Base-by-base conservation (phyloP, 1,140 invertebrate species). In the Anagrus nilaparvatae region DNA sequence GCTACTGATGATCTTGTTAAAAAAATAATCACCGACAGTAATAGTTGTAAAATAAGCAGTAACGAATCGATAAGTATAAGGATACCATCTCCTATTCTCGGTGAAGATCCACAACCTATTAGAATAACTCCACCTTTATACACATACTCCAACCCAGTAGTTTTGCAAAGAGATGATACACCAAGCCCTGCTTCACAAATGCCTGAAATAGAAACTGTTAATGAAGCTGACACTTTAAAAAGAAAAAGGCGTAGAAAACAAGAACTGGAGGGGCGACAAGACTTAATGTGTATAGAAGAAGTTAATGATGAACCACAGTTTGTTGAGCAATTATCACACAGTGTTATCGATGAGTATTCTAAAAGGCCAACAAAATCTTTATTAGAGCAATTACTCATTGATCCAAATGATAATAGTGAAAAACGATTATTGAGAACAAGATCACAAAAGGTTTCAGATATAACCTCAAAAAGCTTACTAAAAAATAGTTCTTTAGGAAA, bases 371-470 rank as follows among this genome's bases (percentile, higher is more conserved):
- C 59, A 2, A 82, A 83, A 53, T 81, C 78, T 29, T 61, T 84
- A 25, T 59, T 84, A 6, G 81, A 86, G 54, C 81, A 84, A 53
- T 65, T 86, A 37, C 65, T 83, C 0, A 86, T 86, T 49, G 82
- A 78, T 20, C 72, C 66, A 35, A 63, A 60, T 12, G 19, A 13
- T 16, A 41, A 17, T n/a, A 24, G 33, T 1, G 72, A 72, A 7
- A 76, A 76, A 42, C 61, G 72, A 42, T 70, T 72, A 3, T 56
- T 83, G 12, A 65, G 81, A 12, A 84, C 81, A 14, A 69, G 82
- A 28, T 81, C 81, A 61, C 58, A 84, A 71, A 82, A 83, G 52
- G 27, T 39, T n/a, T 33, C 40, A 6, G 13, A 17, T 17, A 25
- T 18, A 5, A 61, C 84, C 39, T 79, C 77, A 55, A 83, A 80